A percentile compares a stretch with the other conserved stretches of the same genome.
phyloP scores from a whole-genome alignment of 2,113 vertebrate genomes.

The Poeciliopsis prolifica region DNA sequence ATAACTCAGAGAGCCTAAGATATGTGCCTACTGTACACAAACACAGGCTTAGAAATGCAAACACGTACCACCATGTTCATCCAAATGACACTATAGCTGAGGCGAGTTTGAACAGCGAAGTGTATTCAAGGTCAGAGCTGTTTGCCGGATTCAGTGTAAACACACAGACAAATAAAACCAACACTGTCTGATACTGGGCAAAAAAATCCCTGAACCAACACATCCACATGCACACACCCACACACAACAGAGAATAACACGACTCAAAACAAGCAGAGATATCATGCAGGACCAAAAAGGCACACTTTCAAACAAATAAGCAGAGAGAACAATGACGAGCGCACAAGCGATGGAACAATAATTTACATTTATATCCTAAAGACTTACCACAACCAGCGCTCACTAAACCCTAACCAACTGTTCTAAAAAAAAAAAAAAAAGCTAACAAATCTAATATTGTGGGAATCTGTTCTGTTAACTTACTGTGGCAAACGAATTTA shows the following conservation, averaged over 20 bases:
- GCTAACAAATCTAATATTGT: not conserved
- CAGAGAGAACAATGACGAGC: conserved; percentile 9
- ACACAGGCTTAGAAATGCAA: conserved; percentile 4
- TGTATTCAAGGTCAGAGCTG: conserved; percentile 75
- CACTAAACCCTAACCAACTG: not conserved
- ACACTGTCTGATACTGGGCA: conserved; percentile 37
- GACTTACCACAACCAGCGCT: not conserved
- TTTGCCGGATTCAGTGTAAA: conserved; percentile 56
- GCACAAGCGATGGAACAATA: not conserved
- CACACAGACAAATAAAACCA: conserved; percentile 30
- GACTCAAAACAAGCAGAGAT: conserved; percentile 18
- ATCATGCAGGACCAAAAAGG: conserved; percentile 19
- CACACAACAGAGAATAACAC: conserved; percentile 16
- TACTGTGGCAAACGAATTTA: not conserved
- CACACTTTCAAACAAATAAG: conserved; percentile 7
- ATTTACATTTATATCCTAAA: not conserved
- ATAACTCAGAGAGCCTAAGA: conserved; percentile 20
- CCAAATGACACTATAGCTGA: conserved; percentile 45
- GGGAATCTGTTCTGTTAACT: not conserved
- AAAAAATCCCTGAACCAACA: conserved; percentile 44
- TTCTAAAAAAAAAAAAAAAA: not conserved
- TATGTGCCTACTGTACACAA: conserved; percentile 35
- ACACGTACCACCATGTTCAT: conserved; percentile 28
- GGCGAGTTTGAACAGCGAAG: conserved; percentile 66
- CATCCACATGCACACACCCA: conserved; percentile 5